phyloP scores from a whole-genome alignment of 2,888 invertebrate genomes.

The Unio pictorum region DNA sequence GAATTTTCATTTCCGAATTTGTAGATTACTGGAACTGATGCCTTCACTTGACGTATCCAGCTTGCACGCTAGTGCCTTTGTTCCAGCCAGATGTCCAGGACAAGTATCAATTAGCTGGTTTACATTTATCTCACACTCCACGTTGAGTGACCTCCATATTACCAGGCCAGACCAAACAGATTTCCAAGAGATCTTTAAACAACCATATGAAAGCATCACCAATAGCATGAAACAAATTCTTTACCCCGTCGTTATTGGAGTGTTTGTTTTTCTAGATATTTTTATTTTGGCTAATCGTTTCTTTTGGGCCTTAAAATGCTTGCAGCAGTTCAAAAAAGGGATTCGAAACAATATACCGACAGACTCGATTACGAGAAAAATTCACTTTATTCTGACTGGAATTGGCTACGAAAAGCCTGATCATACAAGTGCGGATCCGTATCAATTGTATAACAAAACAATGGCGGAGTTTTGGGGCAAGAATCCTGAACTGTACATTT shows the following conservation, averaged over 20 bases:
- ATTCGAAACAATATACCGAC: constrained; percentile 56
- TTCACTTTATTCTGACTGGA: constrained; percentile 58
- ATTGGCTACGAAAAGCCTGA: constrained; percentile 40
- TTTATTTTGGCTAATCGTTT: constrained; percentile 54
- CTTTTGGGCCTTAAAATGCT: constrained; percentile 50
- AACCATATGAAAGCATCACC: too few relatives aligned
- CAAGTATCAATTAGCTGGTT: too few relatives aligned
- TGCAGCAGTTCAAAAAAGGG: constrained; percentile 46
- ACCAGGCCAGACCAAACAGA: too few relatives aligned
- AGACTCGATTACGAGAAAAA: constrained; percentile 54
- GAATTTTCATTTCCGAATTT: too few relatives aligned
- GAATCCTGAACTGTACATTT: constrained; percentile 46
- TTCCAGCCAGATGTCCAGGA: too few relatives aligned
- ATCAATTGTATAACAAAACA: constrained; percentile 45
- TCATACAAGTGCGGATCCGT: constrained; percentile 43
- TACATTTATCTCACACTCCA: too few relatives aligned
- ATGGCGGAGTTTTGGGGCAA: constrained; percentile 45
- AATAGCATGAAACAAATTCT: constrained; percentile 32
- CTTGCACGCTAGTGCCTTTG: too few relatives aligned
- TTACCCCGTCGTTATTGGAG: constrained; percentile 49
- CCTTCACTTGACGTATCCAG: too few relatives aligned
- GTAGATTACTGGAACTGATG: too few relatives aligned
- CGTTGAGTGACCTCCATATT: too few relatives aligned
- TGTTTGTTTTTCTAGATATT: constrained; percentile 55
- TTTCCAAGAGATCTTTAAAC: too few relatives aligned